Evolutionary conservation across 1,140 invertebrate species (phyloP).

Genomic region (Eulimnadia texana): DNA sequence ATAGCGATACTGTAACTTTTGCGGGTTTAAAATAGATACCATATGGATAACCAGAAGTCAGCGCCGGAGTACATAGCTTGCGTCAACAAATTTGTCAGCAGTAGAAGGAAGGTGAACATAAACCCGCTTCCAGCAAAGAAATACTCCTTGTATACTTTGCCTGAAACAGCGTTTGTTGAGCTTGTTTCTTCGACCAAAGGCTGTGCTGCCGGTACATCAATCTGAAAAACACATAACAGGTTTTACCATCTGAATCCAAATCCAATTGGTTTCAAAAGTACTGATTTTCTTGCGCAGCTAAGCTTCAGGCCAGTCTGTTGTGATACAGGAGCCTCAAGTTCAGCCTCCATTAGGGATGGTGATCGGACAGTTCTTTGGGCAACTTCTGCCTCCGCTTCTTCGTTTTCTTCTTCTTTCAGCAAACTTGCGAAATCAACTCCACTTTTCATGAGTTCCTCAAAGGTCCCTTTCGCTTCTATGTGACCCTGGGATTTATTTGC

Average conservation of each 20-base stretch:
- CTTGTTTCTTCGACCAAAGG: constrained; percentile 22
- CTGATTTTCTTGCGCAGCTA: too few relatives aligned
- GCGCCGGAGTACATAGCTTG: constrained; percentile 50
- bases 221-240: background rate
- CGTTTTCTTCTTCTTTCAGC: constrained; percentile 25
- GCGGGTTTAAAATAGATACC: too few relatives aligned
- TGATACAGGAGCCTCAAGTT: too few relatives aligned
- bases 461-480: constrained; percentile 13
- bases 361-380: background rate
- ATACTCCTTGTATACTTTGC: constrained; percentile 47
- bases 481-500: background rate
- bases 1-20: too few relatives aligned
- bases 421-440: constrained; percentile 14
- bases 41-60: constrained; percentile 71
- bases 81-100: constrained; percentile 43
- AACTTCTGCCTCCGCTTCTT: background rate
- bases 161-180: constrained; percentile 41
- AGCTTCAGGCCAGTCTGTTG: too few relatives aligned
- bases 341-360: background rate
- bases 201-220: constrained; percentile 8
- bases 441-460: background rate
- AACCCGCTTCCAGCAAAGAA: constrained; percentile 47
- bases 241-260: background rate
- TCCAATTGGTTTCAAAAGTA: constrained; percentile 8
- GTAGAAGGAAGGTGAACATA: constrained; percentile 37